These are phyloP conservation scores for Eurytoma adleriae DNA, from an alignment of 2,888 invertebrate genomes.

Conservation along the genomic window DNA sequence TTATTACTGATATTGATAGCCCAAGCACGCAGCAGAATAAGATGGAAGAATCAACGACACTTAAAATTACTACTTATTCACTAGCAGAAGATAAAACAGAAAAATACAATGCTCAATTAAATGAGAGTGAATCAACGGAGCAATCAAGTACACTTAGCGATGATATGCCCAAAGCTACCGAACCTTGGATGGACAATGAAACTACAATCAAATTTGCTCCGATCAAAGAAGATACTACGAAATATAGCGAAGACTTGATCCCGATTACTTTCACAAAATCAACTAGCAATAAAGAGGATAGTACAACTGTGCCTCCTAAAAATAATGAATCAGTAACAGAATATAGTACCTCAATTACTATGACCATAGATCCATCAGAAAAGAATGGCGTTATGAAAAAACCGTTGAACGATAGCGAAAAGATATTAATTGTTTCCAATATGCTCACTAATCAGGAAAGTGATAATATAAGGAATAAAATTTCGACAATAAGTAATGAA, in stretches of 20 bases:
- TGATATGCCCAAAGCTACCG: slow-evolving; percentile 8
- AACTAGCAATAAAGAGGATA: slow-evolving; percentile 9
- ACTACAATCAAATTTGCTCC: slow-evolving; percentile 27
- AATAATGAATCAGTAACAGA: not conserved
- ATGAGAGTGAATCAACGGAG: no score
- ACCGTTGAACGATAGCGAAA: no score
- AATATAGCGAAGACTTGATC: slow-evolving; percentile 4
- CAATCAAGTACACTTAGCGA: not conserved
- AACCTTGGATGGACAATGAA: slow-evolving; percentile 24
- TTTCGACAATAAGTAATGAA: no score
- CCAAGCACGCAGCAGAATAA: not conserved
- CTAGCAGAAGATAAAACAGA: no score
- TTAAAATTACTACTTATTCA: no score
- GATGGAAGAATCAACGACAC: not conserved
- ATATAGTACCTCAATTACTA: no score
- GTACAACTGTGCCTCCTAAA: not conserved
- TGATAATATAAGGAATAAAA: no score
- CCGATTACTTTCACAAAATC: not conserved
- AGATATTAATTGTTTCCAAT: no score
- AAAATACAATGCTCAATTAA: no score
- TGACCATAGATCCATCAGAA: no score
- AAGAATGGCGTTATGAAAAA: no score
- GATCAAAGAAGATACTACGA: slow-evolving; percentile 20
- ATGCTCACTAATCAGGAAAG: no score
- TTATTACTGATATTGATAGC: not conserved